Evolutionary conservation across 2,797 vertebrate genomes (phyloP).

Genomic region (Crenuchus spilurus): DNA sequence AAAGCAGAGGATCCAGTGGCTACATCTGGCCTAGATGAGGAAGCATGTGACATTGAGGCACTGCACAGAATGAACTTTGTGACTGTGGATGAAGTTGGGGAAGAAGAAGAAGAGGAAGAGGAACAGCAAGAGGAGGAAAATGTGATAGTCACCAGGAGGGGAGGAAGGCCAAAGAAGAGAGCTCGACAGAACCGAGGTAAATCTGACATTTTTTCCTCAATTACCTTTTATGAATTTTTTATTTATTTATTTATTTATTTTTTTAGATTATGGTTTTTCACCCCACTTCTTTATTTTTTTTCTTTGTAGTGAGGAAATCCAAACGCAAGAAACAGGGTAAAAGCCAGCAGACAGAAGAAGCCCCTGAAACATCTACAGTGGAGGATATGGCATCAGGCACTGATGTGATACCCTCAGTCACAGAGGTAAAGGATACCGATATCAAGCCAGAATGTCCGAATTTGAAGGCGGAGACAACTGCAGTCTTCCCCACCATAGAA

Average conservation of each 20-base stretch:
- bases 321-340: conserved; percentile 19
- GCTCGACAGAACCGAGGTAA: conserved; percentile 59
- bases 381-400: not conserved
- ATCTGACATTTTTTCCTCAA: too few species aligned
- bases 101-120: conserved; percentile 73
- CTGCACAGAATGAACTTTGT: conserved; percentile 78
- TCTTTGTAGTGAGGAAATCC: conserved; percentile 50
- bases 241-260: too few species aligned
- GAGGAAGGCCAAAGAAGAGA: conserved; percentile 59
- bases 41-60: conserved; percentile 62
- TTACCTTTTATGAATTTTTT: too few species aligned
- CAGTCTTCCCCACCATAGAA: not conserved
- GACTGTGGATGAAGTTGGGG: conserved; percentile 85
- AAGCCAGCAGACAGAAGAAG: not conserved
- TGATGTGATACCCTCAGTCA: not conserved
- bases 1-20: conserved; percentile 20
- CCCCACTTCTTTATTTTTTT: too few species aligned
- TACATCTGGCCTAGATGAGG: conserved; percentile 59
- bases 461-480: not conserved
- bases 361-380: not conserved
- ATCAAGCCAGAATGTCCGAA: not conserved
- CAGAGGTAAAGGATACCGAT: not conserved
- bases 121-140: conserved; percentile 26
- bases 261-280: too few species aligned
- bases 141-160: conserved; percentile 22